Percentiles rank a stretch among this genome's conserved stretches.
These are phyloP conservation scores for Aspiorhynchus laticeps DNA, from an alignment of 2,113 vertebrate species.

Conservation along the genomic window DNA sequence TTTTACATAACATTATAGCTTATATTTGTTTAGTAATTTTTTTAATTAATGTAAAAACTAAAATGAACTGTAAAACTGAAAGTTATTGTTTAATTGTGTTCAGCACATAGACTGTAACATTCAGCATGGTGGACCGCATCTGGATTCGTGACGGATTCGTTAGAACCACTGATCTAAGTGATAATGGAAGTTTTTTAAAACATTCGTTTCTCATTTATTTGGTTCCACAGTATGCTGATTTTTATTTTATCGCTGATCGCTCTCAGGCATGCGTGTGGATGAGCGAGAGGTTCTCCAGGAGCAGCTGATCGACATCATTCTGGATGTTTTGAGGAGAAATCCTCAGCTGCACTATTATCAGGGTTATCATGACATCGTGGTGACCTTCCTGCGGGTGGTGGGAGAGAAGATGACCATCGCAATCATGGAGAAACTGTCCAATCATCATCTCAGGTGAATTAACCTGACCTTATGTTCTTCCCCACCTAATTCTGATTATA, in stretches of 20 bases:
- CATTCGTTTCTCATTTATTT: no score
- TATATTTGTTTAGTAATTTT: no score
- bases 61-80: no score
- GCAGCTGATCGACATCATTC: conserved; percentile 80
- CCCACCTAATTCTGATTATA: not conserved
- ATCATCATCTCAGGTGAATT: conserved; percentile 79
- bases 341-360: conserved; percentile 85
- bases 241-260: not conserved
- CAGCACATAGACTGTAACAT: no score
- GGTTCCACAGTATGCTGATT: no score
- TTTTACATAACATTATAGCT: no score
- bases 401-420: conserved; percentile 77
- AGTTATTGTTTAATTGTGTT: no score
- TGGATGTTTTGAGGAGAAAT: conserved; percentile 74
- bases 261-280: conserved; percentile 76
- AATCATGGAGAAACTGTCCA: conserved; percentile 80
- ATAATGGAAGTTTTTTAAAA: no score
- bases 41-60: no score
- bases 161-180: no score
- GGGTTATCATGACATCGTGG: conserved; percentile 83
- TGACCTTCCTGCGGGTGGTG: conserved; percentile 80
- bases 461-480: not conserved
- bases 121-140: no score
- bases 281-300: conserved; percentile 79
- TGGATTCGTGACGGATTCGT: no score